These are phyloP conservation scores for Axinella damicornis DNA, from an alignment of 37 sponge, comb jelly and placozoan species.

Conservation along the genomic window DNA sequence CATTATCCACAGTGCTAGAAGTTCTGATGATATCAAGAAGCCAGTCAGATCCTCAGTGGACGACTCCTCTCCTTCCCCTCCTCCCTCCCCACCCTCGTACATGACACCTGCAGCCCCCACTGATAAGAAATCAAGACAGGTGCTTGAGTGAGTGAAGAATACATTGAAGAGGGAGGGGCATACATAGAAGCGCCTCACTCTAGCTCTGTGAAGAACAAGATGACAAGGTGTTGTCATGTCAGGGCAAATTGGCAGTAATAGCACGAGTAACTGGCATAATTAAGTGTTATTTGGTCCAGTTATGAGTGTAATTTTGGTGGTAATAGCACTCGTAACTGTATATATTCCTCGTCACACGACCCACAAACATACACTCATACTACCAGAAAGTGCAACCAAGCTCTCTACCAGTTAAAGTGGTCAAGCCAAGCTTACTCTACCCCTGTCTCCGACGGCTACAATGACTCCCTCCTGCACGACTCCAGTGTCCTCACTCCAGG, in stretches of 20 bases:
- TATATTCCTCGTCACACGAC: constrained; percentile 4
- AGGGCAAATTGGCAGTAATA: too few species aligned
- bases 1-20: not conserved
- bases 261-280: too few species aligned
- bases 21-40: not conserved
- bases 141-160: constrained; percentile 17
- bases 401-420: constrained; percentile 21
- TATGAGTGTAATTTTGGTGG: too few species aligned
- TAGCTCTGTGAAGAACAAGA: too few species aligned
- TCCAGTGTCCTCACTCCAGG: not conserved
- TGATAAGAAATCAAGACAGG: not conserved
- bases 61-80: constrained; percentile 18
- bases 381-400: constrained; percentile 24
- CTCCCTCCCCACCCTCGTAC: constrained; percentile 18
- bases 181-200: not conserved
- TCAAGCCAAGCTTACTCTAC: not conserved
- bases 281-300: too few species aligned
- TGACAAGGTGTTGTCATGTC: too few species aligned
- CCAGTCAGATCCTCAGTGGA: not conserved
- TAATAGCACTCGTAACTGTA: constrained; percentile 5
- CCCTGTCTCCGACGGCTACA: not conserved
- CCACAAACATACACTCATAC: constrained; percentile 31
- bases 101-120: not conserved
- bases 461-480: not conserved
- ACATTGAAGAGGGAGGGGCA: not conserved